phyloP scores from a whole-genome alignment of 2,113 vertebrate genomes.

The Epinephelus moara region DNA sequence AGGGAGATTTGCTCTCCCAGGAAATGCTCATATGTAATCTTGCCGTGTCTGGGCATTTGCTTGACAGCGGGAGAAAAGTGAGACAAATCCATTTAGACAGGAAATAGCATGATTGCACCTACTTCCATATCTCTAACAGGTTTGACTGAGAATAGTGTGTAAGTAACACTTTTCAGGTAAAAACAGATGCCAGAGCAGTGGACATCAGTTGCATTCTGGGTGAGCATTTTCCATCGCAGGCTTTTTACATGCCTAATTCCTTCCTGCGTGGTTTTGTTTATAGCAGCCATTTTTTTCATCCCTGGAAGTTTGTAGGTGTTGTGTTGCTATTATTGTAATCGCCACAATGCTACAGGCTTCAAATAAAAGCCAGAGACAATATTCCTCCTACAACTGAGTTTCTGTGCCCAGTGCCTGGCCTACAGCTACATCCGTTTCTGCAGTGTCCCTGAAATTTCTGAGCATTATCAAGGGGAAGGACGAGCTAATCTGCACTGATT shows the following conservation, averaged over 20 bases:
- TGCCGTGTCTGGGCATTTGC: slow-evolving; percentile 41
- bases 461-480: slow-evolving; percentile 78
- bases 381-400: slow-evolving; percentile 73
- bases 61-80: slow-evolving; percentile 28
- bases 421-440: slow-evolving; percentile 66
- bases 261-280: slow-evolving; percentile 44
- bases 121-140: slow-evolving; percentile 30
- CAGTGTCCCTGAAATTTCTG: slow-evolving; percentile 71
- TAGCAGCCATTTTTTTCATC: slow-evolving; percentile 59
- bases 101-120: slow-evolving; percentile 31
- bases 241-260: slow-evolving; percentile 52
- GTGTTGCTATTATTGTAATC: slow-evolving; percentile 74
- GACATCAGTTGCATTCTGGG: neutral
- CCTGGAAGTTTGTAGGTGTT: slow-evolving; percentile 69
- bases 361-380: slow-evolving; percentile 79
- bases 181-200: neutral
- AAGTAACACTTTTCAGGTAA: slow-evolving; percentile 11
- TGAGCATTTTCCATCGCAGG: slow-evolving; percentile 9
- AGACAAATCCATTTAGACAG: slow-evolving; percentile 55
- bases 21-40: slow-evolving; percentile 19
- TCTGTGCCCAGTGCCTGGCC: slow-evolving; percentile 52
- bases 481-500: slow-evolving; percentile 84
- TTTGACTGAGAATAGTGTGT: slow-evolving; percentile 25
- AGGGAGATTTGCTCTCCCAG: slow-evolving; percentile 35
- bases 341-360: slow-evolving; percentile 72